Base-by-base conservation (phyloP, 1,140 invertebrate species). In the Eubasilissa regina region DNA sequence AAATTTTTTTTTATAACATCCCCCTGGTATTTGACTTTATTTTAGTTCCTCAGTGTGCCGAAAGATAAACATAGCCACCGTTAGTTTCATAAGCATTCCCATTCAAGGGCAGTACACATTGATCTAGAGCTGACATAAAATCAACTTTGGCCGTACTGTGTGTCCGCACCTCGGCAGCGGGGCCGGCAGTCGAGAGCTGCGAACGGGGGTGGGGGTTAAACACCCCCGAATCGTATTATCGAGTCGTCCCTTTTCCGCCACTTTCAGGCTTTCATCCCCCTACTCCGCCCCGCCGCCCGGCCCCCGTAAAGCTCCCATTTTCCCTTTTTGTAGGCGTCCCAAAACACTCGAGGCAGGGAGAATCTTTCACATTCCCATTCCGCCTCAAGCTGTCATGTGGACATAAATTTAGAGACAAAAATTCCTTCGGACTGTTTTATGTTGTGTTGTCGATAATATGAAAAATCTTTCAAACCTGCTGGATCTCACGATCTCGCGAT, bases 141-240 rank as follows among this genome's bases (percentile, higher is more conserved):
- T 0, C 6, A 35, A 35, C 25, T 35, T 19, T 21, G 55, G 55
- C 4, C 17, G 55, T 19, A 3, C 53, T 15, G 9, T 15, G 15
- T 58, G 55, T 21, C 55, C 55, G 25, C 25, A 6, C 6, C 1
- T 6, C 25, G 25, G 25, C 1, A 35, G 25, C 25, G 25, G 25
- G n/a, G n/a, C n/a, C 7, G n/a, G 53, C 19, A 68, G 64, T n/a
- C 64, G n/a, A n/a, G n/a, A 7, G 47, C 43, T 44, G 35, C 43
- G 47, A 6, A 6, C 25, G 25, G 1, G 25, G 25, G 25, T 35
- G 25, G 0, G 45, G 66, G 43, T 47, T 15, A 44, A 3, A 70
- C 66, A 17, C 43, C 45, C 66, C 45, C 66, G 17, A 73, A 73
- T 73, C 70, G 51, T 73, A 73, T 73, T 73, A 73, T 73, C 70